Evolutionary conservation across 1,140 invertebrate genomes (phyloP).

Genomic region (Lasioglossum baleicum): DNA sequence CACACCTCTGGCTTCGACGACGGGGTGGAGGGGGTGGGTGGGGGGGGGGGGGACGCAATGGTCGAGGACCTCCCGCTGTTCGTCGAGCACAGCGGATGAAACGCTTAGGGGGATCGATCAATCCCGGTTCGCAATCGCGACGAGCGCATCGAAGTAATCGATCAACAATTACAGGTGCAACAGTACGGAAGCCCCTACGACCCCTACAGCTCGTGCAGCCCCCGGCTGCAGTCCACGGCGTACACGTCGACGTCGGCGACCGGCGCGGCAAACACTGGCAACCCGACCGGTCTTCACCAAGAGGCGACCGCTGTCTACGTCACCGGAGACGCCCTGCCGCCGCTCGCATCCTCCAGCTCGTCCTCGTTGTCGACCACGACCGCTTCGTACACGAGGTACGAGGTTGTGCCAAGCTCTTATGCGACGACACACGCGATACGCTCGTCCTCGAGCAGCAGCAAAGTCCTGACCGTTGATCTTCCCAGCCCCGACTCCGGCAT

Average conservation of each 20-base stretch:
- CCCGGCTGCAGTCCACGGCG: slow-evolving; percentile 79
- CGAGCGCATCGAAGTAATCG: no score
- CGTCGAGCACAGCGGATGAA: no score
- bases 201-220: slow-evolving; percentile 80
- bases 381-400: slow-evolving; percentile 77
- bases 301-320: slow-evolving; percentile 76
- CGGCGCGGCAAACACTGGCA: slow-evolving; percentile 73
- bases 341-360: slow-evolving; percentile 77
- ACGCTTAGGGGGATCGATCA: no score
- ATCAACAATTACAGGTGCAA: slow-evolving; percentile 66
- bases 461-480: slow-evolving; percentile 92
- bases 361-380: slow-evolving; percentile 74
- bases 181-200: slow-evolving; percentile 78
- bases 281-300: slow-evolving; percentile 73
- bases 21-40: no score
- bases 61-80: no score
- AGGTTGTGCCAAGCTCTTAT: slow-evolving; percentile 77
- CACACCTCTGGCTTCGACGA: no score
- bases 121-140: no score
- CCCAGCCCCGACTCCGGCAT: slow-evolving; percentile 95
- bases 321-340: slow-evolving; percentile 73
- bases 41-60: no score
- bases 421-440: slow-evolving; percentile 76
- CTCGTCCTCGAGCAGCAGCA: slow-evolving; percentile 81
- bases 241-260: slow-evolving; percentile 78